These are phyloP conservation scores for Botia almorhae DNA, from an alignment of 2,797 vertebrate genomes.

Conservation along the genomic window DNA sequence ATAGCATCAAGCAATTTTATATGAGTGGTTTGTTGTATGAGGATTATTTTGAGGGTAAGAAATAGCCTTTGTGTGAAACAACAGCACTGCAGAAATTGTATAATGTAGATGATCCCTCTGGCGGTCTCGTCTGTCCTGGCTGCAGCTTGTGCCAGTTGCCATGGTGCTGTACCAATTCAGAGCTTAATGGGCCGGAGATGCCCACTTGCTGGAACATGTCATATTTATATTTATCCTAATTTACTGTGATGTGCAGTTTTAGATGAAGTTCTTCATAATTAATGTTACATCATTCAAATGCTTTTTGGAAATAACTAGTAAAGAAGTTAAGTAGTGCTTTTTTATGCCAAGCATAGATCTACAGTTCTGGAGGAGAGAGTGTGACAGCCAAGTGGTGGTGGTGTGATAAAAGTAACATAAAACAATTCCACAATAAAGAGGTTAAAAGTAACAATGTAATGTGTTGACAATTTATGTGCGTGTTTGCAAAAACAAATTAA, in stretches of 20 bases:
- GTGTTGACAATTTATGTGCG: too few relatives aligned
- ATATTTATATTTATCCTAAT: not conserved
- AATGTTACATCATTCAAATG: too few relatives aligned
- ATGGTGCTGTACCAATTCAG: not conserved
- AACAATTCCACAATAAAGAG: too few relatives aligned
- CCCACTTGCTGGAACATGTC: not conserved
- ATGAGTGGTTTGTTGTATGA: not conserved
- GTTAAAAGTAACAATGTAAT: too few relatives aligned
- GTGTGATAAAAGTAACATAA: too few relatives aligned
- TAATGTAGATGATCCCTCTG: not conserved
- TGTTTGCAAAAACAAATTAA: too few relatives aligned
- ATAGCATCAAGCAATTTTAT: not conserved
- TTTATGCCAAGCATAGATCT: too few relatives aligned
- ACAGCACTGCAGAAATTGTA: not conserved
- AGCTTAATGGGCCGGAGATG: not conserved
- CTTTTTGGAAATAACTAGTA: too few relatives aligned
- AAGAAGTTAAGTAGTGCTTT: too few relatives aligned
- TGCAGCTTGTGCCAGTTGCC: not conserved
- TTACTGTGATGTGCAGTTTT: not conserved
- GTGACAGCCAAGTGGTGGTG: too few relatives aligned
- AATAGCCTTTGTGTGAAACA: constrained; percentile 2
- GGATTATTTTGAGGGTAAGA: not conserved
- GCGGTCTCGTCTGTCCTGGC: not conserved
- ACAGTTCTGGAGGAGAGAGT: too few relatives aligned
- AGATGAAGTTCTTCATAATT: not conserved